Conservation (phyloP, 2,888 invertebrate genomes). For the Heliconius erato region DNA sequence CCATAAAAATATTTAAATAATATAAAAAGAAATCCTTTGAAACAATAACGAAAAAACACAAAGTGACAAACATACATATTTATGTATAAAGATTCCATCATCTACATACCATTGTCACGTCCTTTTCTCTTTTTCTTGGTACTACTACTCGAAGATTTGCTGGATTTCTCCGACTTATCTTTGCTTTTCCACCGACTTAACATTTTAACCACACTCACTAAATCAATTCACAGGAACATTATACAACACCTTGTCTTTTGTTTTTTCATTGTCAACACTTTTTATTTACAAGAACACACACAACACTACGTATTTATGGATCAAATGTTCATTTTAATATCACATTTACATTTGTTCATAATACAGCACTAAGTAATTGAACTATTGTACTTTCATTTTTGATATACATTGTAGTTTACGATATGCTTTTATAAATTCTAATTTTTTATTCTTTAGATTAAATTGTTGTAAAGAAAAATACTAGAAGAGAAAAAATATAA, state of each 20-base stretch:
- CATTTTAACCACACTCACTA: conserved; percentile 79
- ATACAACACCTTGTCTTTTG: conserved; percentile 41
- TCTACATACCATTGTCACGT: conserved; percentile 90
- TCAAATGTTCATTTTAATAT: conserved; percentile 17
- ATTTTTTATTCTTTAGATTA: conserved; percentile 3
- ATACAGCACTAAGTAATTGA: not conserved
- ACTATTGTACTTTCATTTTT: conserved; percentile 24
- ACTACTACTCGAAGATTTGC: conserved; percentile 83
- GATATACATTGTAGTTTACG: conserved; percentile 21
- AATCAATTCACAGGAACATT: conserved; percentile 41
- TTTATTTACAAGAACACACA: conserved; percentile 19
- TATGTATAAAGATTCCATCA: not conserved
- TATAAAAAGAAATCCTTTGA: no score
- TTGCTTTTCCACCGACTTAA: conserved; percentile 94
- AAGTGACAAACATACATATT: not conserved
- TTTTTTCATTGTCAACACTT: conserved; percentile 40
- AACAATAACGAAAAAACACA: not conserved
- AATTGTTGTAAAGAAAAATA: conserved; percentile 17
- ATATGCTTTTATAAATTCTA: conserved; percentile 11
- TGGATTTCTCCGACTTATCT: conserved; percentile 91
- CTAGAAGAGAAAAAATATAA: not conserved
- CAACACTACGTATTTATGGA: not conserved
- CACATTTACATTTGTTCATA: not conserved
- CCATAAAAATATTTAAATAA: no score
- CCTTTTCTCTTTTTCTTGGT: conserved; percentile 95